Evolutionary conservation across 2,797 vertebrate species (phyloP).

Genomic region (Thamnophis elegans): DNA sequence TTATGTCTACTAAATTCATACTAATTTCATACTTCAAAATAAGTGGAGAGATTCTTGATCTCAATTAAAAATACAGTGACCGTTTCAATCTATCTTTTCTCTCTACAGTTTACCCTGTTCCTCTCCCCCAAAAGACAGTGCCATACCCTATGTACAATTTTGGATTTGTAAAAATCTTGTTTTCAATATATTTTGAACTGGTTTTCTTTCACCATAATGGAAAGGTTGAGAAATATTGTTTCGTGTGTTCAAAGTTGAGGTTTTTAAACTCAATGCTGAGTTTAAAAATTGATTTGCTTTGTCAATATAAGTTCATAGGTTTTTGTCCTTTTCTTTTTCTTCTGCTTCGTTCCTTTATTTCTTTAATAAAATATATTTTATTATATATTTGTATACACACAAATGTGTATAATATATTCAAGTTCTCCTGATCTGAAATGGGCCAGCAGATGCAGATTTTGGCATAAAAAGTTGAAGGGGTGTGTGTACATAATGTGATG

Average conservation of each 20-base stretch:
- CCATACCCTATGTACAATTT: not conserved
- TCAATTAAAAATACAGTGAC: not conserved
- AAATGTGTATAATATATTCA: not conserved
- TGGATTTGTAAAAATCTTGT: not conserved
- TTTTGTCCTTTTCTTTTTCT: not conserved
- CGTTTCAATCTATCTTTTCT: constrained; percentile 3
- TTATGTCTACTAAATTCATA: not conserved
- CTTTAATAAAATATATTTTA: not conserved
- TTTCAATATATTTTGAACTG: not conserved
- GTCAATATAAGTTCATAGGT: not conserved
- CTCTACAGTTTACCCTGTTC: not conserved
- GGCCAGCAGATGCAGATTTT: not conserved
- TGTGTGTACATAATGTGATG: not conserved
- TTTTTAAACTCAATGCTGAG: not conserved
- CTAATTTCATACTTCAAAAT: too few species aligned
- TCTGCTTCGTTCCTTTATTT: not conserved
- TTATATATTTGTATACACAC: not conserved
- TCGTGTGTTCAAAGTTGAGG: not conserved
- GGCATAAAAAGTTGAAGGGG: not conserved
- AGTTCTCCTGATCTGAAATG: not conserved
- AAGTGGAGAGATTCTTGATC: not conserved
- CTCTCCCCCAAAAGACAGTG: not conserved
- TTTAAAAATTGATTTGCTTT: not conserved
- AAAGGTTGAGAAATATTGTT: not conserved
- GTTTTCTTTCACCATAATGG: not conserved